Evolutionary conservation across 2,888 invertebrate species (phyloP).

Genomic region (Phytoseiulus persimilis): DNA sequence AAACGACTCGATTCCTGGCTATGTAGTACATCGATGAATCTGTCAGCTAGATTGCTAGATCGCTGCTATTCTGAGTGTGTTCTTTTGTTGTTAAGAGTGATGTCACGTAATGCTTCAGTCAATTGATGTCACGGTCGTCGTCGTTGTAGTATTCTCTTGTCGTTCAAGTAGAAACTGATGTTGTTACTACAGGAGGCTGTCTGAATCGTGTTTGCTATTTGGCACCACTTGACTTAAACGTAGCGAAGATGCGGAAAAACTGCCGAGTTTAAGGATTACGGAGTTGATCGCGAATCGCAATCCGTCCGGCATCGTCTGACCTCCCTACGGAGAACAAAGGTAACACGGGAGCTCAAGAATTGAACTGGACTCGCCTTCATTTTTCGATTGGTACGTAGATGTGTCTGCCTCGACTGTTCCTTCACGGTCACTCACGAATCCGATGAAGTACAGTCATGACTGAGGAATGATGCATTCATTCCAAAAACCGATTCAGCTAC

Average conservation of each 20-base stretch:
- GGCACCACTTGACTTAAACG: not conserved
- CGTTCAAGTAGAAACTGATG: not conserved
- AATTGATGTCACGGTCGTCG: not conserved
- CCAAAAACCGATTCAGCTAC: not conserved
- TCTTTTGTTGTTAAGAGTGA: not conserved
- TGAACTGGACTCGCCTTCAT: not conserved
- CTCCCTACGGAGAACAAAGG: not conserved
- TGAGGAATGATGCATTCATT: not conserved
- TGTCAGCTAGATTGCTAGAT: not conserved
- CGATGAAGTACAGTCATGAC: not conserved
- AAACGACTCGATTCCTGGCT: not conserved
- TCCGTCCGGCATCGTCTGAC: not conserved
- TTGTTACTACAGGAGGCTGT: not conserved
- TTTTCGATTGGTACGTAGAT: not conserved
- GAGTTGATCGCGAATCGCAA: not conserved
- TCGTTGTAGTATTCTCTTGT: not conserved
- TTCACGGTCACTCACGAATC: not conserved
- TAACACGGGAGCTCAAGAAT: slow-evolving; percentile 5
- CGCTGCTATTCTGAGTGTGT: not conserved
- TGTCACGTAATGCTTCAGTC: not conserved
- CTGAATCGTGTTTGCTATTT: not conserved
- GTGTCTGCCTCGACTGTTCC: not conserved
- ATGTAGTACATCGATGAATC: not conserved
- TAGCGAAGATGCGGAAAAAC: not conserved
- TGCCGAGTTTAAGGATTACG: not conserved